These are phyloP conservation scores for Rambutsinella grinnellia DNA, from an alignment of 2,888 invertebrate genomes.

Conservation along the genomic window DNA sequence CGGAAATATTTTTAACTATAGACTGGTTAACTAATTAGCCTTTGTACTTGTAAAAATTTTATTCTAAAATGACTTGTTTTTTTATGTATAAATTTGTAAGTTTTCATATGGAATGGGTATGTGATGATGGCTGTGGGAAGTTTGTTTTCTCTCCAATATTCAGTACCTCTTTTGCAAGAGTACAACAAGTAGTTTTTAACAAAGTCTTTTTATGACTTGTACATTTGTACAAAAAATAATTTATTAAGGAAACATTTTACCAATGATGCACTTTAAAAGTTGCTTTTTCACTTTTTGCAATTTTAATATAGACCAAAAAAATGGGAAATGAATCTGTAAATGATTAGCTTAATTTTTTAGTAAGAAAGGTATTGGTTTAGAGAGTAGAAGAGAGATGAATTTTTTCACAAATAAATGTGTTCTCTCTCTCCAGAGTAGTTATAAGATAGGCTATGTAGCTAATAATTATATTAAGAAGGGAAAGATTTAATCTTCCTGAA, in stretches of 20 bases:
- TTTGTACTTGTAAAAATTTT: not conserved
- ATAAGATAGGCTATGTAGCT: too few relatives aligned
- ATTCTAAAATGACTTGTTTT: not conserved
- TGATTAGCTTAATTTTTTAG: not conserved
- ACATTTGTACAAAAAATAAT: conserved; percentile 1
- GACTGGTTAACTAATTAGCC: not conserved
- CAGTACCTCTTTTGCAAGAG: conserved; percentile 9
- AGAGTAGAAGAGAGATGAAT: too few relatives aligned
- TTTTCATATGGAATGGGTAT: not conserved
- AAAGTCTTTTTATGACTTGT: not conserved
- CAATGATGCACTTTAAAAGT: conserved; percentile 45
- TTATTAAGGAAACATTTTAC: conserved; percentile 35
- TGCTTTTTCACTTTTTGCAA: not conserved
- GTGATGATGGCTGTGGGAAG: too few relatives aligned
- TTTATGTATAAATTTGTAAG: not conserved
- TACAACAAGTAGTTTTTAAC: conserved; percentile 1
- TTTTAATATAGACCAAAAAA: not conserved
- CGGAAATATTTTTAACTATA: conserved; percentile 11
- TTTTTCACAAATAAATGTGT: too few relatives aligned
- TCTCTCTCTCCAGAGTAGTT: too few relatives aligned
- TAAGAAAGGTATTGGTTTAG: too few relatives aligned
- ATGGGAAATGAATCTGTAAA: not conserved
- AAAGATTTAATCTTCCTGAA: too few relatives aligned
- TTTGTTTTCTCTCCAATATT: too few relatives aligned
- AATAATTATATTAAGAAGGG: too few relatives aligned